Percentiles rank a stretch among this genome's conserved stretches.
These are phyloP conservation scores for Aplodontia rufa DNA, from an alignment of 2,113 vertebrate genomes.

Conservation along the genomic window DNA sequence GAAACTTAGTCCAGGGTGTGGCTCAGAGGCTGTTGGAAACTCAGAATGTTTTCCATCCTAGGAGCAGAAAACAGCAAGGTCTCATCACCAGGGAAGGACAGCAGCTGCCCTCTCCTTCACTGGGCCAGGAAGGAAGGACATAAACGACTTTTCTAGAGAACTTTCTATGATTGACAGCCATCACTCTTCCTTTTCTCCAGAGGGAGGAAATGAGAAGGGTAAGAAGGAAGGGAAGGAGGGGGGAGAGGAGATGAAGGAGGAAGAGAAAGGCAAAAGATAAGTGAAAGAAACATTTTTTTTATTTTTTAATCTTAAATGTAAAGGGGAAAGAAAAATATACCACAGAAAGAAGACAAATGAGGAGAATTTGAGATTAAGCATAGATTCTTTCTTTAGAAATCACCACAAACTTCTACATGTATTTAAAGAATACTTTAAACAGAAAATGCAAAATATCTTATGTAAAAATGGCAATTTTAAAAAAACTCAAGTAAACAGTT, in stretches of 20 bases:
- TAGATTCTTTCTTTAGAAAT: neutral
- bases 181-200: neutral
- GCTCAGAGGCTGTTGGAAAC: neutral
- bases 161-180: neutral
- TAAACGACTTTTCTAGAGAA: neutral
- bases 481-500: conserved; percentile 21
- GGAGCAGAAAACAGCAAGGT: neutral
- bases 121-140: neutral
- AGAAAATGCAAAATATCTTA: neutral
- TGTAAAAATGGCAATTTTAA: neutral
- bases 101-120: no score
- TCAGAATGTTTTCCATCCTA: neutral
- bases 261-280: neutral
- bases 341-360: neutral
- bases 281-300: neutral
- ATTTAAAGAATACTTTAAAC: neutral
- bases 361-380: neutral
- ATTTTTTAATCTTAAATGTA: conserved; percentile 12
- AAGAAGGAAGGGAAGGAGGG: neutral
- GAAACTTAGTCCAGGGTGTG: neutral
- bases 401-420: neutral
- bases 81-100: neutral
- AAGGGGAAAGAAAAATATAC: neutral
- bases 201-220: neutral
- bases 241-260: no score